Evolutionary conservation across 1,140 invertebrate species (phyloP), one percentile per base, ranked within the genome.

Genomic region (Zaprionus nigranus): DNA sequence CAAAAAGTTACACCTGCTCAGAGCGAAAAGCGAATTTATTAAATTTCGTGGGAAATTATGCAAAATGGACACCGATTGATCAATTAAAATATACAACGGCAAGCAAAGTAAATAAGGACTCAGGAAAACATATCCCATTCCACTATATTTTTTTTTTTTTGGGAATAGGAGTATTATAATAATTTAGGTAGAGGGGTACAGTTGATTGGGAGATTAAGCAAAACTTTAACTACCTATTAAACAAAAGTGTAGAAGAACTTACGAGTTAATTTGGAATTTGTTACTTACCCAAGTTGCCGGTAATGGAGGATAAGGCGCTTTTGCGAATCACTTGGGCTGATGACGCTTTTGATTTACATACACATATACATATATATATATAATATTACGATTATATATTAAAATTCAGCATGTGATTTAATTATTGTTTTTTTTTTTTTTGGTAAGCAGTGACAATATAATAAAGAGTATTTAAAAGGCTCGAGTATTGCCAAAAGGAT

Each of bases 281-380:
- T 87, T 74, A 92, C 91, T 92, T 92, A 92, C 91, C 91, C 75
- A 92, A 59, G 68, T 92, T 92, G 75, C 87, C 90, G 81, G 91
- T 92, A 86, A 92, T 92, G 81, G 91, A 90, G 79, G 91, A 92
- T 72, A 92, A 83, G 83, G 91, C 91, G 90, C 91, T 92, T 92
- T 92, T 92, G 80, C 81, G 90, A 90, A 92, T 91, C 91, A 92
- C 91, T 91, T 92, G 91, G 75, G 87, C 91, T 87, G 91, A 92
- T 88, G 91, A 92, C 78, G 91, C 91, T 92, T 92, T 92, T 86
- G 81, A 80, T 92, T 90, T 79, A 91, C 84, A 88, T 79, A 90
- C 75, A 90, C 79, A 90, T 80, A 86, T 61, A 81, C 77, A 85
- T 84, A 85, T 81, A 82, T 86, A 85, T 85, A 75, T 68, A 83